phyloP scores from a whole-genome alignment of 2,113 vertebrate species.

The Phasianus colchicus region DNA sequence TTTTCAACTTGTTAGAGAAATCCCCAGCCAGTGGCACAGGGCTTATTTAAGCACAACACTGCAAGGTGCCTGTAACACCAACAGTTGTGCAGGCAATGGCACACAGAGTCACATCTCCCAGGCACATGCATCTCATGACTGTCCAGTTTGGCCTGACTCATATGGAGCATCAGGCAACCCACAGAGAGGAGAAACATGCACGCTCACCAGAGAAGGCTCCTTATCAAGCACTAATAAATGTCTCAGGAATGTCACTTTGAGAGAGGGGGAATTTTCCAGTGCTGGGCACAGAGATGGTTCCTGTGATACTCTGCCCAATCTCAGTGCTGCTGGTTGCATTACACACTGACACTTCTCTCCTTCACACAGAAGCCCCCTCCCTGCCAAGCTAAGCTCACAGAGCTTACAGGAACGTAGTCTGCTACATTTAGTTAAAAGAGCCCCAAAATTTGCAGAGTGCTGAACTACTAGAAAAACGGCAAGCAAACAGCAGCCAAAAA shows the following conservation, averaged over 20 bases:
- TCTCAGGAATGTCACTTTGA: background rate
- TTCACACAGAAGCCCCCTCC: background rate
- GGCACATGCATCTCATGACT: background rate
- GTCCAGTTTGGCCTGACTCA: constrained; percentile 23
- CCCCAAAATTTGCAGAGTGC: background rate
- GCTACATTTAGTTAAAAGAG: background rate
- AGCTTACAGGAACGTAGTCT: background rate
- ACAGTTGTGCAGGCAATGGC: background rate
- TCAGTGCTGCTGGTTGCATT: background rate
- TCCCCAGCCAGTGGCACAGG: constrained; percentile 8
- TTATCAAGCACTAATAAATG: background rate
- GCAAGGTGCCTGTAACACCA: background rate
- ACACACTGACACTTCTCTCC: background rate
- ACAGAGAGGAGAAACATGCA: background rate
- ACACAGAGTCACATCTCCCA: background rate
- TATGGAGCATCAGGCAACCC: background rate
- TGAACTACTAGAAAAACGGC: background rate
- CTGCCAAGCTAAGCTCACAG: background rate
- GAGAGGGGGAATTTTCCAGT: background rate
- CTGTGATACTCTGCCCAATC: background rate
- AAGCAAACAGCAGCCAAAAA: background rate
- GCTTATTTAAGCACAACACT: background rate
- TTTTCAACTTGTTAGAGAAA: constrained; percentile 32
- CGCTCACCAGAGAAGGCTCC: background rate
- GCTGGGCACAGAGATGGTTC: background rate